phyloP scores from a whole-genome alignment of 2,797 vertebrate species.

The Heterohyrax brucei region DNA sequence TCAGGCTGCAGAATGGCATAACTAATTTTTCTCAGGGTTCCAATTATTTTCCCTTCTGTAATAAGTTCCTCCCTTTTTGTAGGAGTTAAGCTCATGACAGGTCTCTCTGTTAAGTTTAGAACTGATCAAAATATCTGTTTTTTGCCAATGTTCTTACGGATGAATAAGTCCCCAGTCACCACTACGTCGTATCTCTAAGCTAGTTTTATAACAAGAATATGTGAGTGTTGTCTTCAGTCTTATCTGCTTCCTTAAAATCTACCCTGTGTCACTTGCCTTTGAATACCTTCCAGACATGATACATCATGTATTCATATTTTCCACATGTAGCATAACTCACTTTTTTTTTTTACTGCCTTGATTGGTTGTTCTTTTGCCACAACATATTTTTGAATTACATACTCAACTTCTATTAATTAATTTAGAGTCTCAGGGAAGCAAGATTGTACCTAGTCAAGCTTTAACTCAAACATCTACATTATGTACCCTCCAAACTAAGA shows the following conservation, averaged over 20 bases:
- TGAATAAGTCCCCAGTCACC: background rate
- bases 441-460: background rate
- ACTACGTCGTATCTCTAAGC: background rate
- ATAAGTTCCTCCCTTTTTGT: conserved; percentile 40
- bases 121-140: conserved; percentile 18
- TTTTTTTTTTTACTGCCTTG: background rate
- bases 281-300: background rate
- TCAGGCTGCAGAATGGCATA: background rate
- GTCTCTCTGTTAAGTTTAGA: background rate
- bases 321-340: background rate
- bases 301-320: conserved; percentile 1
- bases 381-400: background rate
- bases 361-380: background rate
- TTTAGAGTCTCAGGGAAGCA: background rate
- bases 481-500: background rate
- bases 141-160: background rate
- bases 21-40: background rate
- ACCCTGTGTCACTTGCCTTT: background rate
- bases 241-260: background rate
- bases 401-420: background rate
- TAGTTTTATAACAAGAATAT: background rate
- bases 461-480: background rate
- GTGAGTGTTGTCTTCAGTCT: background rate
- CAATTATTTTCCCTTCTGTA: conserved; percentile 45
- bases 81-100: conserved; percentile 25